Conservation (phyloP, 2,888 invertebrate species). For the Yponomeuta evonymella region DNA sequence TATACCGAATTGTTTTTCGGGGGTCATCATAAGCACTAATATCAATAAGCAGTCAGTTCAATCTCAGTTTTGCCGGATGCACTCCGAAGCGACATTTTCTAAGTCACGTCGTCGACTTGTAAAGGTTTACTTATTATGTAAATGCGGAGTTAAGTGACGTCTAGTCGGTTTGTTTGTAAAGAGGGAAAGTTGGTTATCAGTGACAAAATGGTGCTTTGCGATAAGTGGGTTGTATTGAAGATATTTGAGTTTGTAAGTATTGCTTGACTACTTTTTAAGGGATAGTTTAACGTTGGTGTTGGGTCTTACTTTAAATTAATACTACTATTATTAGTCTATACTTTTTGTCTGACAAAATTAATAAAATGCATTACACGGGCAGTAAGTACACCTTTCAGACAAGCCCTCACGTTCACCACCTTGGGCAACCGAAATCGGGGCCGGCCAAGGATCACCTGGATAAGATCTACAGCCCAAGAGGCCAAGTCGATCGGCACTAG, state of each 20-base stretch:
- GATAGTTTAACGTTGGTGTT: not conserved
- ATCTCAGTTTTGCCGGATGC: not conserved
- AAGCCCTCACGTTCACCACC: no score
- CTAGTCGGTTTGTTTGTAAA: not conserved
- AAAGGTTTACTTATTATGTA: not conserved
- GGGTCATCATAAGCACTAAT: not conserved
- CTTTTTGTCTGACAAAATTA: no score
- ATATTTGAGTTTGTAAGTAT: constrained; percentile 71
- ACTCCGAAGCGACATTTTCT: not conserved
- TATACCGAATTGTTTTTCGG: not conserved
- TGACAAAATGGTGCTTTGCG: constrained; percentile 60
- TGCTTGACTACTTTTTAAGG: constrained; percentile 16
- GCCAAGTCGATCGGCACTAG: no score
- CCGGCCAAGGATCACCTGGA: no score
- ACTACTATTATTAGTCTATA: no score
- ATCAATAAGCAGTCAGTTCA: not conserved
- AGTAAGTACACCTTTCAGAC: no score
- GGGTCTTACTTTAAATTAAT: no score
- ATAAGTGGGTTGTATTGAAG: constrained; percentile 75
- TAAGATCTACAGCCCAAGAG: no score
- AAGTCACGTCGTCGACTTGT: not conserved
- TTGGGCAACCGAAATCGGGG: no score
- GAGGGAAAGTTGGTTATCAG: constrained; percentile 24
- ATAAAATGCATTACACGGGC: no score
- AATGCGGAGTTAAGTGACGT: not conserved